phyloP scores from a whole-genome alignment of 2,797 vertebrate genomes.

The Xerus rutilus region DNA sequence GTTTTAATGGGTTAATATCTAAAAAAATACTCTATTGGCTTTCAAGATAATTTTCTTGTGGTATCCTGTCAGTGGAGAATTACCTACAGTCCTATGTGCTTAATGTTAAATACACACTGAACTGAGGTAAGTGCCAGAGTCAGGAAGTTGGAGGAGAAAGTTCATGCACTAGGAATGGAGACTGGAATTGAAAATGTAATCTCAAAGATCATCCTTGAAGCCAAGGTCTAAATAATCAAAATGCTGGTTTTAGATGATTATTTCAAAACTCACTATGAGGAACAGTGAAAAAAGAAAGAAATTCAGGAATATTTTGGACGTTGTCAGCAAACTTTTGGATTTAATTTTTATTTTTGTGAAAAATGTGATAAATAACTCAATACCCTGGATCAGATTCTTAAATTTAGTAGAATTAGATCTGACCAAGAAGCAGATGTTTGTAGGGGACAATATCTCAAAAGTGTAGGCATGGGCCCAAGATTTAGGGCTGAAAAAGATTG shows the following conservation, averaged over 20 bases:
- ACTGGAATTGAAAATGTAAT: background rate
- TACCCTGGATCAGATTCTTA: background rate
- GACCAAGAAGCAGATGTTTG: background rate
- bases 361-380: background rate
- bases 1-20: background rate
- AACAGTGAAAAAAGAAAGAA: background rate
- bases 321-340: background rate
- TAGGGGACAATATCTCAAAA: background rate
- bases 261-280: background rate
- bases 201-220: background rate
- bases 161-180: background rate
- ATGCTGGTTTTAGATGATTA: background rate
- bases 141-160: background rate
- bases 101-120: background rate
- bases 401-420: background rate
- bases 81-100: background rate
- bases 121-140: background rate
- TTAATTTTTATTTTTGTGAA: background rate
- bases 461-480: background rate
- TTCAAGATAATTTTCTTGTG: constrained; percentile 25
- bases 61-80: background rate
- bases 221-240: background rate
- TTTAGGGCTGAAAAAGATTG: background rate
- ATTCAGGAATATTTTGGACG: background rate
- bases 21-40: background rate